Conservation (phyloP, 2,888 invertebrate genomes). For the Acanthosepion pharaonis region DNA sequence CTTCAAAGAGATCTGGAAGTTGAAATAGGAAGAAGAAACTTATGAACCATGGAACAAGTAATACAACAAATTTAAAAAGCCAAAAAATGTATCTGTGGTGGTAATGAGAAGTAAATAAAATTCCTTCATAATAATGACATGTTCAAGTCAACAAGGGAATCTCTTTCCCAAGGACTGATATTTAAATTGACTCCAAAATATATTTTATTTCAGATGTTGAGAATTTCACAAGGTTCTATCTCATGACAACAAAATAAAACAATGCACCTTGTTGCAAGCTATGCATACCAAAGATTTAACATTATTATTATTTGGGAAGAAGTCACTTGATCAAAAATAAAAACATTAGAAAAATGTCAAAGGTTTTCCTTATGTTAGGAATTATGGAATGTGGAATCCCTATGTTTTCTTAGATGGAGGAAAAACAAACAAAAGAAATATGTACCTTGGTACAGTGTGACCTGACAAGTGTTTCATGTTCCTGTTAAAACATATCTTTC, state of each 20-base stretch:
- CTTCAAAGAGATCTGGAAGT: no score
- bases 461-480: neutral
- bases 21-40: no score
- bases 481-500: neutral
- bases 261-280: neutral
- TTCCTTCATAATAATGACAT: no score
- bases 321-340: neutral
- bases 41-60: no score
- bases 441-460: neutral
- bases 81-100: neutral
- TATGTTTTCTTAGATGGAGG: neutral
- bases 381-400: neutral
- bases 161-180: neutral
- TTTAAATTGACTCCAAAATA: neutral
- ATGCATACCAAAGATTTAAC: neutral
- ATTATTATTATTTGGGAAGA: neutral
- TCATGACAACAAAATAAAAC: neutral
- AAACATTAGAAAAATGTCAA: neutral
- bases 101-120: neutral
- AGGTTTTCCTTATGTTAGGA: neutral
- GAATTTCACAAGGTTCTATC: neutral
- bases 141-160: neutral
- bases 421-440: neutral
- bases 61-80: no score
- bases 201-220: neutral